Conservation (phyloP, 2,888 invertebrate genomes). For the Drosophila conformis region DNA sequence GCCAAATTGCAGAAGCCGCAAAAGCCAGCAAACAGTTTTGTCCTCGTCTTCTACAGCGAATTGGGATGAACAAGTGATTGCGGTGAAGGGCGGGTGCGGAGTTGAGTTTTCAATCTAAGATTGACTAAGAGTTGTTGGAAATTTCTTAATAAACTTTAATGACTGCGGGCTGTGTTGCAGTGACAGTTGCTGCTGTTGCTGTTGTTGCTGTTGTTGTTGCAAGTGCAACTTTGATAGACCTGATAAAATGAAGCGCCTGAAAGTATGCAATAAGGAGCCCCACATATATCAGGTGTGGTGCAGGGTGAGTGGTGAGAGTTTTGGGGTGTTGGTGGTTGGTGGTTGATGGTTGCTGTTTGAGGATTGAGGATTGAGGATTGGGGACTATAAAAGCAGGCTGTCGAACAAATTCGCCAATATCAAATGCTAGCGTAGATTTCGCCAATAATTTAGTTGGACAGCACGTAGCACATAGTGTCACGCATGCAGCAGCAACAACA, state of each 20-base stretch:
- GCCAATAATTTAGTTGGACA: slow-evolving; percentile 74
- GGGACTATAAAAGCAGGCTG: slow-evolving; percentile 38
- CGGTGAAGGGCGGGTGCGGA: not conserved
- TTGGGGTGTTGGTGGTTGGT: not conserved
- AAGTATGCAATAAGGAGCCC: slow-evolving; percentile 61
- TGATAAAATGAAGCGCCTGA: slow-evolving; percentile 56
- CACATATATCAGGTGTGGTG: not conserved
- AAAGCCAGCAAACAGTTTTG: slow-evolving; percentile 52
- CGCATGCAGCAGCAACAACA: slow-evolving; percentile 50
- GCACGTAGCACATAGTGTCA: slow-evolving; percentile 67
- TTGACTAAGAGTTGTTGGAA: slow-evolving; percentile 56
- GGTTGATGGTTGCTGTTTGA: not conserved
- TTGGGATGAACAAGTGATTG: slow-evolving; percentile 25
- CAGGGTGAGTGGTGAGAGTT: not conserved
- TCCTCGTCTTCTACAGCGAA: slow-evolving; percentile 19
- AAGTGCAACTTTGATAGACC: slow-evolving; percentile 72
- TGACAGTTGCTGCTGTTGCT: slow-evolving; percentile 34
- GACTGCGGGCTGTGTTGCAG: slow-evolving; percentile 70
- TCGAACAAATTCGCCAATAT: slow-evolving; percentile 39
- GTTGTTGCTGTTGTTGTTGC: not conserved
- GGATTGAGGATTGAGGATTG: not conserved
- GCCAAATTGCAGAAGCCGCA: slow-evolving; percentile 60
- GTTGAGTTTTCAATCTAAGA: slow-evolving; percentile 28
- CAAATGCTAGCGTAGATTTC: slow-evolving; percentile 59
- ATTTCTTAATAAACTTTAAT: slow-evolving; percentile 79